Evolutionary conservation across 2,888 invertebrate genomes (phyloP).

Genomic region (Ichneumoninae sp.): DNA sequence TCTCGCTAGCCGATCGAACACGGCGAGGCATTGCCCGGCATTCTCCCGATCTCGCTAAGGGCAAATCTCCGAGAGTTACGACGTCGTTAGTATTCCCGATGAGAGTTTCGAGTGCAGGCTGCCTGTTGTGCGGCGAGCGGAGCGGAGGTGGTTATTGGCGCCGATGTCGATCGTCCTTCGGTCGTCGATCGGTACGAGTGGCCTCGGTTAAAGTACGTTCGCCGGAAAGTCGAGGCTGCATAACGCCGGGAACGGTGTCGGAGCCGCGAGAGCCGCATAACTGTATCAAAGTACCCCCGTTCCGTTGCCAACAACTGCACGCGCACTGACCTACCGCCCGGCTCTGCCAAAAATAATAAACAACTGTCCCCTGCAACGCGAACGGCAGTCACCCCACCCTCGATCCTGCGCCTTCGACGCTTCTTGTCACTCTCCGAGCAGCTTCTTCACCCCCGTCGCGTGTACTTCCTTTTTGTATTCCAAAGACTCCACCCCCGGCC

Average conservation of each 20-base stretch:
- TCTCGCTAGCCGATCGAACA: neutral
- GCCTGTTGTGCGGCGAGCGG: neutral
- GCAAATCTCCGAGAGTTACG: constrained; percentile 24
- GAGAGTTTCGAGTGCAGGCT: constrained; percentile 45
- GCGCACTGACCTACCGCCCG: neutral
- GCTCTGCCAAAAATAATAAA: constrained; percentile 57
- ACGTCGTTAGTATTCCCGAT: constrained; percentile 52
- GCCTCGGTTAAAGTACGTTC: constrained; percentile 46
- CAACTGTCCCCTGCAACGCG: constrained; percentile 38
- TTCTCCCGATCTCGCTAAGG: neutral
- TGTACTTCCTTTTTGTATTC: neutral
- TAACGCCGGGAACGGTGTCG: constrained; percentile 7
- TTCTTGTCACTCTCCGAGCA: constrained; percentile 30
- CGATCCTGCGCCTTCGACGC: constrained; percentile 46
- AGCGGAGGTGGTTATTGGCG: constrained; percentile 32
- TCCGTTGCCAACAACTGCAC: constrained; percentile 51
- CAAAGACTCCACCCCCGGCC: neutral
- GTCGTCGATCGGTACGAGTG: constrained; percentile 27
- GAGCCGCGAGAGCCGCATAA: neutral
- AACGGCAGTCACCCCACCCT: constrained; percentile 47
- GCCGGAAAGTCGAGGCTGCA: constrained; percentile 28
- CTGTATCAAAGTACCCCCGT: constrained; percentile 41
- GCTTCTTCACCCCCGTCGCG: neutral
- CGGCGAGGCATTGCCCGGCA: neutral
- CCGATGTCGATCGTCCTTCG: constrained; percentile 20